phyloP scores from a whole-genome alignment of 2,888 invertebrate species.

The Chymomyza caudatula region DNA sequence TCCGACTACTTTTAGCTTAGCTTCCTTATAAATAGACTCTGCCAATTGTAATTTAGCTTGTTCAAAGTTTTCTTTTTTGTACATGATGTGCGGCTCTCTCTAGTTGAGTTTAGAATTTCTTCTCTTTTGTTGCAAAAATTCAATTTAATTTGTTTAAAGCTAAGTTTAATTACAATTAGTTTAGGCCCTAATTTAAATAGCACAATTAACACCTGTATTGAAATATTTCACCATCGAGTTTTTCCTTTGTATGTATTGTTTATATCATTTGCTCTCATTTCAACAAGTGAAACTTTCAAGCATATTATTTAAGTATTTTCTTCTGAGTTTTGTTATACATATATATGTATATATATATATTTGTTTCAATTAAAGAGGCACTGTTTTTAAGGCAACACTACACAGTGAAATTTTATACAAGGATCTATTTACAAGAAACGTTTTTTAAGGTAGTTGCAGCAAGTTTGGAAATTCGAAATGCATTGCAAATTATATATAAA shows the following conservation, averaged over 20 bases:
- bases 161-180: conserved; percentile 34
- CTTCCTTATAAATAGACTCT: conserved; percentile 1
- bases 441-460: conserved; percentile 36
- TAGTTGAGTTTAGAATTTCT: conserved; percentile 13
- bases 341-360: conserved; percentile 29
- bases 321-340: conserved; percentile 10
- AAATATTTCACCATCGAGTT: conserved; percentile 64
- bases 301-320: conserved; percentile 27
- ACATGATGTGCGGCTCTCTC: conserved; percentile 59
- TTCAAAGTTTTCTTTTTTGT: conserved; percentile 42
- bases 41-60: conserved; percentile 48
- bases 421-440: conserved; percentile 54
- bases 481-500: conserved; percentile 59
- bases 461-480: conserved; percentile 28
- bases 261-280: conserved; percentile 34
- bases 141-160: conserved; percentile 28
- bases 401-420: conserved; percentile 81
- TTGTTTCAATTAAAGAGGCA: conserved; percentile 81
- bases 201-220: conserved; percentile 68
- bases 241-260: conserved; percentile 12
- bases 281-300: conserved; percentile 34
- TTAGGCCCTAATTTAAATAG: conserved; percentile 46
- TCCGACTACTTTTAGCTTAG: not conserved
- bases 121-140: conserved; percentile 19
- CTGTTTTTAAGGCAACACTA: conserved; percentile 90